A percentile compares a stretch with the other conserved stretches of the same genome.
phyloP scores from a whole-genome alignment of 2,888 invertebrate genomes.

The Callinectes sapidus region DNA sequence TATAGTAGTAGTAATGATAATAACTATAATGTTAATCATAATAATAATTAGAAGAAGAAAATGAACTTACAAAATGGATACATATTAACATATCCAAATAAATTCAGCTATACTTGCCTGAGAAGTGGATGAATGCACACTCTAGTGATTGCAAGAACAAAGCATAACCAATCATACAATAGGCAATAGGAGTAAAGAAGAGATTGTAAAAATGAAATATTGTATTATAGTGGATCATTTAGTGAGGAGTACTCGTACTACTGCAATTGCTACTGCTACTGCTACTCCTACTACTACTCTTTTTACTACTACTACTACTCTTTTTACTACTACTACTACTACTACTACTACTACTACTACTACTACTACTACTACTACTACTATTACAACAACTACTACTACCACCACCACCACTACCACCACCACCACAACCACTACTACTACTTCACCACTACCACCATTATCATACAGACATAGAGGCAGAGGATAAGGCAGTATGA shows the following conservation, averaged over 20 bases:
- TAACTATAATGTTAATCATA: too few species aligned
- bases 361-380: background rate
- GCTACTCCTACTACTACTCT: background rate
- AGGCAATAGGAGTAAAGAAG: too few species aligned
- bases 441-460: background rate
- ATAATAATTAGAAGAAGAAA: too few species aligned
- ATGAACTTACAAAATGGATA: too few species aligned
- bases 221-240: too few species aligned
- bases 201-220: too few species aligned
- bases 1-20: too few species aligned
- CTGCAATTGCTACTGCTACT: background rate
- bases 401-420: background rate
- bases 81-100: too few species aligned
- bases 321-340: slow-evolving; percentile 5
- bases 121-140: too few species aligned
- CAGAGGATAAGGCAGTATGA: background rate
- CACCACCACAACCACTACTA: background rate
- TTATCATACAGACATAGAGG: background rate
- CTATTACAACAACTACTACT: background rate
- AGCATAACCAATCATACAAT: too few species aligned
- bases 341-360: slow-evolving; percentile 15
- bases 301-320: background rate
- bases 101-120: too few species aligned
- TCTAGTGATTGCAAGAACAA: too few species aligned
- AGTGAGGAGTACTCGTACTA: background rate